Evolutionary conservation across 2,113 vertebrate genomes (phyloP).

Genomic region (Pachypanchax playfairii): DNA sequence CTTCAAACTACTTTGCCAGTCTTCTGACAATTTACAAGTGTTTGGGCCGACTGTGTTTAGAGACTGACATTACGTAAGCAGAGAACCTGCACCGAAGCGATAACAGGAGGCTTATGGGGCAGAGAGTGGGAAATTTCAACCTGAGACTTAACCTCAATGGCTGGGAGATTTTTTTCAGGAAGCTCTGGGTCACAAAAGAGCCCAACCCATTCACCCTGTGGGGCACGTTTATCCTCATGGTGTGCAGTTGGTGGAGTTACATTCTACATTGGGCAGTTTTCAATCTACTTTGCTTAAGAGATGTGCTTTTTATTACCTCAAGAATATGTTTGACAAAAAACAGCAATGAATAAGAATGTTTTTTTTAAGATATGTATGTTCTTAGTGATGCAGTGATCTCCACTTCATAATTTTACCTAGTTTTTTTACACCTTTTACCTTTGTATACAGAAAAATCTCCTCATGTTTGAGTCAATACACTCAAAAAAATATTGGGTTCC

Average conservation of each 20-base stretch:
- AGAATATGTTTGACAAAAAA: too few species aligned
- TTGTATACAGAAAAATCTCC: too few species aligned
- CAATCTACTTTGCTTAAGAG: too few species aligned
- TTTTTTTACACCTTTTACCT: too few species aligned
- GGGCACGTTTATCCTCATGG: constrained; percentile 42
- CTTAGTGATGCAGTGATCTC: too few species aligned
- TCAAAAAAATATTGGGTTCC: too few species aligned
- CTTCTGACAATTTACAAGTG: constrained; percentile 31
- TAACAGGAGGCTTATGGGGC: constrained; percentile 73
- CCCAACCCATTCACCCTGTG: constrained; percentile 54
- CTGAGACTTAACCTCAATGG: constrained; percentile 63
- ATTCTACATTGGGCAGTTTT: too few species aligned
- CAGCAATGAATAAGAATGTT: too few species aligned
- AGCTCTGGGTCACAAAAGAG: constrained; percentile 50
- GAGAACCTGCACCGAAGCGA: constrained; percentile 70
- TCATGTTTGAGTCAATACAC: too few species aligned
- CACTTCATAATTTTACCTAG: too few species aligned
- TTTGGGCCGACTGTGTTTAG: constrained; percentile 40
- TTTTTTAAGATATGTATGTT: too few species aligned
- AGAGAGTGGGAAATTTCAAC: constrained; percentile 60
- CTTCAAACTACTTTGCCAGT: constrained; percentile 50
- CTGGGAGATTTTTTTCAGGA: constrained; percentile 58
- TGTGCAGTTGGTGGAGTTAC: not conserved
- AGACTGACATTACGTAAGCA: constrained; percentile 64
- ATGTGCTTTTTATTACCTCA: too few species aligned